Base-by-base conservation (phyloP, 1,140 invertebrate species). In the Paracyclopina nana region DNA sequence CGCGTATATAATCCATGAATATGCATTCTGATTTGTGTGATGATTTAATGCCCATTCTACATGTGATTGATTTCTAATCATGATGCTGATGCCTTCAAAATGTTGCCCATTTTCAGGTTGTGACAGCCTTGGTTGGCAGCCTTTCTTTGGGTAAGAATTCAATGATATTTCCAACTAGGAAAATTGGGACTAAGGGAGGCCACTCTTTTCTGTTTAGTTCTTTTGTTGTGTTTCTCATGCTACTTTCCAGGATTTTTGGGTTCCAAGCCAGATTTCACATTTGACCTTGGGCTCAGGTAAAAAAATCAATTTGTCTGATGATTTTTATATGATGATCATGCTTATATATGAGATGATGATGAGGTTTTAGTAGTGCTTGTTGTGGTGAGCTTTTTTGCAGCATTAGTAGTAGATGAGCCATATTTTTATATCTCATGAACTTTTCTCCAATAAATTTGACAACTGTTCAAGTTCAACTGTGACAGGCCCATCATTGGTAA, bases 401-500 rank as follows among this genome's bases (percentile, higher is more conserved):
- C n/a, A 30, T 9, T 30, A n/a, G n/a, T 30, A 8, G n/a, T 30
- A 30, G n/a, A 30, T n/a, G 8, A 30, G 8, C n/a, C 8, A 30
- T 30, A 30, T 30, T 30, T 9, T 30, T 9, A 8, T 30, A 30
- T 8, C n/a, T 9, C 29, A 30, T 30, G 8, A 30, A 30, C 29
- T 30, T 30, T 30, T 30, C 29, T 42, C 40, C n/a, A n/a, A n/a
- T 42, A n/a, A 18, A 6, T 42, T 42, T 8, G 6, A 18, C 29
- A 18, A 4, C 8, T 24, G 30, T 6, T 44, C 42, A 26, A 52
- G 9, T 29, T 52, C 50, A 4, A 52, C 11, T 2, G 50, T 52
- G 8, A 52, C 50, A 6, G 50, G 50, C 4, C 50, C 50, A 22
- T 52, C 50, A 27, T 52, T 52, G 12, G 27, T 29, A 4, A 52